A percentile compares a stretch with the other conserved stretches of the same genome.
These are phyloP conservation scores for Varanus komodoensis DNA, from an alignment of 2,113 vertebrate species.

Conservation along the genomic window DNA sequence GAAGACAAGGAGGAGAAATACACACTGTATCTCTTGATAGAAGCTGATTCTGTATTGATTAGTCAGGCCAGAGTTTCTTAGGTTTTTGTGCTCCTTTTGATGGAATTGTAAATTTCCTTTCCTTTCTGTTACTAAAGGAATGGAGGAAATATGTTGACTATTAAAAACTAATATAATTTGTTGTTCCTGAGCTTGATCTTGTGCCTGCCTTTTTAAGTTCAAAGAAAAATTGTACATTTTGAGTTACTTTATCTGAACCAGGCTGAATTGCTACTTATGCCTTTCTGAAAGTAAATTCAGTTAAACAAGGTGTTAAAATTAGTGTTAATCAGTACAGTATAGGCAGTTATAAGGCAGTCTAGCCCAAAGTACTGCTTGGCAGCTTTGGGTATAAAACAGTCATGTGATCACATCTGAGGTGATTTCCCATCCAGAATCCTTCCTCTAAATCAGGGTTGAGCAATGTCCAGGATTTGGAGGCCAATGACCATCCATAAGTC, in stretches of 20 bases:
- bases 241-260: background rate
- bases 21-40: background rate
- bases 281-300: background rate
- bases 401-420: background rate
- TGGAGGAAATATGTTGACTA: background rate
- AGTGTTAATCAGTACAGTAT: background rate
- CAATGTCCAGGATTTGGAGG: no score
- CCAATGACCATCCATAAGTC: no score
- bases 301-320: background rate
- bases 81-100: background rate
- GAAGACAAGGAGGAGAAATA: background rate
- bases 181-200: background rate
- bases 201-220: background rate
- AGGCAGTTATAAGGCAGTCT: background rate
- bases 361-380: background rate
- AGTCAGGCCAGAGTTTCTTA: background rate
- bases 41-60: background rate
- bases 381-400: background rate
- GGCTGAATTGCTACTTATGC: background rate
- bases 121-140: background rate
- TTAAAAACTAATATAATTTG: background rate
- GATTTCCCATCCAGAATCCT: background rate
- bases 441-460: background rate
- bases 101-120: constrained; percentile 5
- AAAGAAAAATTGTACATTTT: background rate